A percentile compares a stretch with the other conserved stretches of the same genome.
phyloP scores from a whole-genome alignment of 2,888 invertebrate genomes.

The Lucinisca nassula region DNA sequence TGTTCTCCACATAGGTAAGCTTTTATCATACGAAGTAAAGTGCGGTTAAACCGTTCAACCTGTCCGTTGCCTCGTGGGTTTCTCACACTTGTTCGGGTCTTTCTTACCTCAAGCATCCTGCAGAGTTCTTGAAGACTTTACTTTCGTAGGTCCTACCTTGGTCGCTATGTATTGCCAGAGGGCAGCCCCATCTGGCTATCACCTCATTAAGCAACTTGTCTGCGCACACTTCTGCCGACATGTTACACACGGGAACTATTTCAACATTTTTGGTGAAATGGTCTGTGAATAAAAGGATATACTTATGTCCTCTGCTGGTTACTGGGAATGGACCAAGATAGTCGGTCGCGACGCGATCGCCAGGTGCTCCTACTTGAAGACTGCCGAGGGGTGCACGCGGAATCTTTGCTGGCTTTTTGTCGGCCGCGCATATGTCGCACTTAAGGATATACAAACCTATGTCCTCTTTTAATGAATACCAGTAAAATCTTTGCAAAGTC shows the following conservation, averaged over 20 bases:
- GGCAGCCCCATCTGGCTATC: conserved; percentile 41
- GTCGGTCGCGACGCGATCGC: conserved; percentile 37
- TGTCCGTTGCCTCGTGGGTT: too few species aligned
- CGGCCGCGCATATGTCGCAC: conserved; percentile 43
- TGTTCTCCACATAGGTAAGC: too few species aligned
- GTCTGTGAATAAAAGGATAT: conserved; percentile 52
- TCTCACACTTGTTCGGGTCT: too few species aligned
- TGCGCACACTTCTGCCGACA: conserved; percentile 46
- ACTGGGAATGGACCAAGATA: conserved; percentile 49
- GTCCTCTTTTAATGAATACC: conserved; percentile 21
- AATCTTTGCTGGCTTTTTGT: too few species aligned
- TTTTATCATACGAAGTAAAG: too few species aligned
- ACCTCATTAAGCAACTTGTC: conserved; percentile 25
- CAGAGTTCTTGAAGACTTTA: conserved; percentile 26
- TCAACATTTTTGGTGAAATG: conserved; percentile 52
- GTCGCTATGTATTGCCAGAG: conserved; percentile 30
- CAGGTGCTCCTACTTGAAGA: conserved; percentile 93
- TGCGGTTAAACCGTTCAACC: too few species aligned
- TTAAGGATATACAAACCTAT: background rate
- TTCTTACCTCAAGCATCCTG: too few species aligned
- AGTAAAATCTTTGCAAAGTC: too few species aligned
- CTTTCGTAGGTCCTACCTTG: conserved; percentile 36
- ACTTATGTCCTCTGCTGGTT: conserved; percentile 31
- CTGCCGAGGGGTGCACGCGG: conserved; percentile 85
- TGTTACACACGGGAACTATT: conserved; percentile 30